Base-by-base conservation (phyloP, 2,888 invertebrate genomes). In the Deilephila porcellus region DNA sequence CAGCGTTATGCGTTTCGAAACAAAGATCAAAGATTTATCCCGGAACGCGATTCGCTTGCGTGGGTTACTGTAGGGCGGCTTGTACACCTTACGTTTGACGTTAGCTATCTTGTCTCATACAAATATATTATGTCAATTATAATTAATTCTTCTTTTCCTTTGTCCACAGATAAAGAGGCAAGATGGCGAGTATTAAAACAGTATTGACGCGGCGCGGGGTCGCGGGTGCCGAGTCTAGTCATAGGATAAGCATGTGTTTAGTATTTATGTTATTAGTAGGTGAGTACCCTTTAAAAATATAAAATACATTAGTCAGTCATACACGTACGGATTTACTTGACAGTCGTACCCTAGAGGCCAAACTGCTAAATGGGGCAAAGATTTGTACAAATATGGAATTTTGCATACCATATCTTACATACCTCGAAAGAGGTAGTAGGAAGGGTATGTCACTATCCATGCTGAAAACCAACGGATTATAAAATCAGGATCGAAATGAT, bases 241-340 rank as follows among this genome's bases (percentile, higher is more conserved):
- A 90, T 91, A 92, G 90, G 74, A 82, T 92, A 90, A 90, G 87
- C 84, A 86, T 84, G 75, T 86, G 82, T 87, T 85, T 90, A 81
- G 78, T 90, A 78, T 79, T 88, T 74, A 80, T 92, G 77, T 81
- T 93, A 80, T 83, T 92, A 77, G 84, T 93, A 88, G 91, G 94
- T 93, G 81, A 91, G 91, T 86, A 73, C 5, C 70, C 19, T 17
- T 3, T 14, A 14, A 67, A 70, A 5, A 6, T 17, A 56, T 56
- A 0, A 56, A 56, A n/a, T 56, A 56, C 5, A 19, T 53, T 19
- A 19, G 5, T n/a, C 19, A 5, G 56, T 56, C 19, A 19, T 19
- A 6, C 4, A 56, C 0, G 11, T 2, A 45, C 11, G 45, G 11
- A 45, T 45, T 11, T 45, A 1, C 11, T 1, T 45, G 45, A 11